Base-by-base conservation (phyloP, 2,888 invertebrate species). In the Liopterus haemorrhoidalis region DNA sequence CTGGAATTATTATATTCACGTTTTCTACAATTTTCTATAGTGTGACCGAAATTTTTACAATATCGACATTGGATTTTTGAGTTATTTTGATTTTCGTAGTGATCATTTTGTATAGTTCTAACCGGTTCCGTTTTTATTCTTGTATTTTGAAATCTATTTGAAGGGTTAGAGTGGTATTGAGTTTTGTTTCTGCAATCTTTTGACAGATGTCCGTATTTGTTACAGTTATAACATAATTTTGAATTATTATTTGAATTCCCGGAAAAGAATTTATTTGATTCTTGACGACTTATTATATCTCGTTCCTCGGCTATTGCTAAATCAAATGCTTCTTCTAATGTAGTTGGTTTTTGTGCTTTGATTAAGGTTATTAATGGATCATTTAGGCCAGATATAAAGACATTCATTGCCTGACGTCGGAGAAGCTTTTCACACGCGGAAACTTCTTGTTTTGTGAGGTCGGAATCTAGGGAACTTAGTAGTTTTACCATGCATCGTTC, bases 301-400 rank as follows among this genome's bases (percentile, higher is more conserved):
- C 30, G 22, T 48, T 50, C 51, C 35, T 52, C 51, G 1, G 51
- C 51, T 28, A 37, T 31, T 4, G 50, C 51, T 5, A 42, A 45
- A 40, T 53, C 48, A 4, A 51, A 32, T 3, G 51, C 51, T 6
- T 53, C 49, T 37, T 43, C 48, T 6, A 53, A 25, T 2, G 31
- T 36, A 5, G 8, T 21, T 2, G 48, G 49, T 45, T 21, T 52
- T 41, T 48, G 52, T 8, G 49, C 46, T 38, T 52, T 49, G 5
- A 51, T 48, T 14, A 49, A 46, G 18, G 49, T 43, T 4, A 37
- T 28, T 1, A 54, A 27, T 24, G 52, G 49, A 25, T 31, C 42
- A 14, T 36, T 31, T 21, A 54, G 38, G 3, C 52, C 49, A 41
- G 41, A 44, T 2, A 51, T 27, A 14, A 52, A 52, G 2, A 51